Evolutionary conservation across 2,888 invertebrate species (phyloP), one percentile per base, ranked within the genome.

Genomic region (Drosophila birchii): DNA sequence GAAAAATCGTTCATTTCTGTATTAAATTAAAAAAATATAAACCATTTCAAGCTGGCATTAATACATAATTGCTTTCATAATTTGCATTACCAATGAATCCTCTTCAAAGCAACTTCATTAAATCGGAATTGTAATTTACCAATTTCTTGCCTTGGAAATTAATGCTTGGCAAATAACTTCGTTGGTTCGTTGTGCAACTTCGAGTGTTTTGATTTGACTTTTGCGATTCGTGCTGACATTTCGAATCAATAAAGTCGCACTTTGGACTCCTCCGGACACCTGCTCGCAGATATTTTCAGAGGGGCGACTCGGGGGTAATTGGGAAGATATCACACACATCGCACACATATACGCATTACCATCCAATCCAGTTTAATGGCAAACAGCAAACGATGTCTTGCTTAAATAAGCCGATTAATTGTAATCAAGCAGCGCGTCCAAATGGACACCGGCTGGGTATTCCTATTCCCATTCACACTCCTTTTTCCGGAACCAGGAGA

Each of bases 321-420:
- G 41, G 29, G 34, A 41, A 67, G 58, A 9, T 5, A 26, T 26
- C 26, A 5, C 61, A 79, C 34, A 34, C 51, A 32, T 66, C 72
- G 67, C 18, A 34, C 5, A 26, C 32, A 34, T 75, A 76, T 67
- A 71, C 59, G 59, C 45, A 57, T 51, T 61, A 32, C 58, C 44
- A 61, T 60, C 36, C 55, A 58, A 61, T 60, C 39, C 55, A 58
- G 71, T 55, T 53, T 68, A 72, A 73, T 78, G 72, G 80, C 72
- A 73, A 81, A 78, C 53, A 62, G 55, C 72, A 64, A 76, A 75
- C 61, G 62, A 69, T 67, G 80, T 71, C 76, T 74, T 78, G 56
- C 70, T 66, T 68, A 87, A 87, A 85, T 86, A 86, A 86, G 86
- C 86, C 86, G 86, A 86, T 86, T 86, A 86, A 86, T 86, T 86